Base-by-base conservation (phyloP, 2,888 invertebrate genomes). In the Malthinus flaveolus region DNA sequence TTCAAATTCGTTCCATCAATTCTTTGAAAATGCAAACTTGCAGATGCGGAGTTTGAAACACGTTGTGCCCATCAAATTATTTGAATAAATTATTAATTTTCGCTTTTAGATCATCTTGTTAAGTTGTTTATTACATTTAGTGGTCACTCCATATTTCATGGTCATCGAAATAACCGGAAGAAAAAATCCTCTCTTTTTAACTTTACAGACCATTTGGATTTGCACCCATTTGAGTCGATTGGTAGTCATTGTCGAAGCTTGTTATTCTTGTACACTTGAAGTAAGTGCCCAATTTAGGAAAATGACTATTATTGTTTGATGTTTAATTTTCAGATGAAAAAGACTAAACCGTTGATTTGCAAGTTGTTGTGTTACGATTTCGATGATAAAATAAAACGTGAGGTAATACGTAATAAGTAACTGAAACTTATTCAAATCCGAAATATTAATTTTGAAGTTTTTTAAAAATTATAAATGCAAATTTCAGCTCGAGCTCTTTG, bases 101-200 rank as follows among this genome's bases (percentile, higher is more conserved):
- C 44, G 10, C 6, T 60, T 64, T 11, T 45, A 68, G 68, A 64
- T 68, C 1, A 79, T 82, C 31, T 71, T 82, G 12, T 74, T 81
- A 2, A 82, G 83, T 1, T 83, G 83, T 46, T 71, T 84, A 3
- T 72, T 84, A 46, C 84, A 84, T 65, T 67, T 84, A 36, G 81
- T 84, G 11, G 82, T 84, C 46, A 84, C 84, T 0, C 80, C 83
- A 0, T 84, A 84, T 64, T 83, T 84, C 66, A 68, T 84, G 0
- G 79, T 83, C 58, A 68, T 80, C 58, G 82, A 82, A 66, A 70
- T 80, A 32, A 70, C 77, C 7, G 77, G 72, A 23, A 78, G 75
- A 52, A 78, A 57, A 10, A 78, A 57, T 55, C 73, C 74, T 60
- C 73, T 80, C 12, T 81, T 81, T 45, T 72, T 82, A 6, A 69